phyloP scores from a whole-genome alignment of 2,888 invertebrate species.

The Cartodere bifasciata region DNA sequence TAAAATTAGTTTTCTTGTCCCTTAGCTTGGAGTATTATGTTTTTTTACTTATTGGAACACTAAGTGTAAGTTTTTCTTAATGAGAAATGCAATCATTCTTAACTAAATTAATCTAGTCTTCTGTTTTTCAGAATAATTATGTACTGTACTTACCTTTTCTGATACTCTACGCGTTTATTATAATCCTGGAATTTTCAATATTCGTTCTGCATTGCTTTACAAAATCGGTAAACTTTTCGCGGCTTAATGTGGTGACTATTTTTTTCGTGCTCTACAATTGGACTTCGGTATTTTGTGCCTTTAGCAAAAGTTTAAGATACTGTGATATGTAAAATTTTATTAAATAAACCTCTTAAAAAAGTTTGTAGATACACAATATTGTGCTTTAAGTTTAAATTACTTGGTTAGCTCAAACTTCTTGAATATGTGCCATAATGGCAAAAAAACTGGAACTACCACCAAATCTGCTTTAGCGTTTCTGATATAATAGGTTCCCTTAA shows the following conservation, averaged over 20 bases:
- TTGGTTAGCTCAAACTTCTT: too few species aligned
- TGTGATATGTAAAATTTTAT: constrained; percentile 22
- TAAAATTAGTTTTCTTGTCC: constrained; percentile 29
- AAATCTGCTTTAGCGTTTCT: too few species aligned
- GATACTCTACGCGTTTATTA: constrained; percentile 26
- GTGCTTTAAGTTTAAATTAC: too few species aligned
- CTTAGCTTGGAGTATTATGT: constrained; percentile 30
- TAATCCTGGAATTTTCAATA: constrained; percentile 25
- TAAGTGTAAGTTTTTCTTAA: constrained; percentile 23
- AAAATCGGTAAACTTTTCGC: constrained; percentile 24
- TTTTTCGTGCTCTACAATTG: constrained; percentile 31
- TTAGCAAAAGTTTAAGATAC: constrained; percentile 22
- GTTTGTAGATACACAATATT: too few species aligned
- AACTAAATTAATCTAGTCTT: constrained; percentile 3
- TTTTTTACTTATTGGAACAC: constrained; percentile 26
- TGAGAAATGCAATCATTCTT: constrained; percentile 4
- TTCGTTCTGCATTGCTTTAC: constrained; percentile 23
- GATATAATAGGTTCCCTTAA: too few species aligned
- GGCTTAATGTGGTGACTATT: constrained; percentile 23
- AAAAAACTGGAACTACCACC: too few species aligned
- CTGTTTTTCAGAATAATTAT: constrained; percentile 26
- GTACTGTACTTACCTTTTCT: constrained; percentile 30
- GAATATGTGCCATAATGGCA: too few species aligned
- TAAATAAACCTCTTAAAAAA: too few species aligned
- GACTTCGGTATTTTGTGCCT: constrained; percentile 29